A percentile compares a stretch with the other conserved stretches of the same genome.
Conservation (phyloP, 2,113 vertebrate species). For the Callocephalon fimbriatum region DNA sequence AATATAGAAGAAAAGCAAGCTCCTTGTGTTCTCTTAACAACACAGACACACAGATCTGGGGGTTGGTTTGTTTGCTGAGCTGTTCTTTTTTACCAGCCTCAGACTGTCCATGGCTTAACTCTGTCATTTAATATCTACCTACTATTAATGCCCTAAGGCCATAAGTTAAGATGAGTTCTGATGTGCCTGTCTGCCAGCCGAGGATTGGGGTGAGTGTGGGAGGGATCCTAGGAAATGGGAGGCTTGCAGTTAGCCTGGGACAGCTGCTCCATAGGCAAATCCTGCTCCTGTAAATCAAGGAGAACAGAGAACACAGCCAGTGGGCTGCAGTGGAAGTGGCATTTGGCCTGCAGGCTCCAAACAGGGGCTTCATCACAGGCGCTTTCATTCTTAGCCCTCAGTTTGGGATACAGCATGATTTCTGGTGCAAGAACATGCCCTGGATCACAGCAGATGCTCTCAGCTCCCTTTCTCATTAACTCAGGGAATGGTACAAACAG, state of each 20-base stretch:
- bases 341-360: background rate
- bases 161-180: background rate
- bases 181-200: background rate
- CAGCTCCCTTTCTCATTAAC: background rate
- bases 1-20: background rate
- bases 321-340: background rate
- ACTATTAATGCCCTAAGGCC: background rate
- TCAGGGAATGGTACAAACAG: background rate
- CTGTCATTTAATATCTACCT: background rate
- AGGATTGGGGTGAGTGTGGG: background rate
- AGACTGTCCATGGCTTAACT: background rate
- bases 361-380: accelerated
- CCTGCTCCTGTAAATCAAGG: background rate
- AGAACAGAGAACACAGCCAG: background rate
- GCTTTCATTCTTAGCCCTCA: accelerated
- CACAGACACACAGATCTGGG: background rate
- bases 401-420: accelerated
- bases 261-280: accelerated
- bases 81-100: background rate
- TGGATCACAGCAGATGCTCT: background rate
- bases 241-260: accelerated
- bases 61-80: background rate
- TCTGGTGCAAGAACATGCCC: background rate
- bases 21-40: background rate
- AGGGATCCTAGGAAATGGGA: background rate